Evolutionary conservation across 2,113 vertebrate species (phyloP), one percentile per base, ranked within the genome.

Genomic region (Microcebus jonahi): DNA sequence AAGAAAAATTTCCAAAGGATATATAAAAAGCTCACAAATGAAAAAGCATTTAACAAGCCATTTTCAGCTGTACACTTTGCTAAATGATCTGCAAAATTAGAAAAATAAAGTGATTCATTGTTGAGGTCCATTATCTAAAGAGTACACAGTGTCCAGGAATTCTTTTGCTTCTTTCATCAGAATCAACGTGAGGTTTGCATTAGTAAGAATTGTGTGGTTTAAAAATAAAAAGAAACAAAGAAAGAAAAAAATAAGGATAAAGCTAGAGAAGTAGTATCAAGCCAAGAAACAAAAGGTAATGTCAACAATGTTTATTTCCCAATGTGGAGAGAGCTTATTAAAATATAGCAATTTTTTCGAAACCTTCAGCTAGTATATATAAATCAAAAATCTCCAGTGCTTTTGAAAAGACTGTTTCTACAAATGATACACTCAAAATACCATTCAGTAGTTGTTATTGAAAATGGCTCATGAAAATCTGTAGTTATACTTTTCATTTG

Each of bases 31-130:
- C 31, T 77, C 6, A 70, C 31, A 82, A 61, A 82, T 84, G 80
- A 89, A 88, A 92, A 89, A 82, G 17, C 57, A 96, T 57, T 93
- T 55, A 31, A 85, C 55, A 88, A 92, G 63, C 36, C 73, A 84
- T 90, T 96, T 94, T 68, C 77, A 67, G 42, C 53, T 76, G 45
- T 29, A 68, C 34, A 25, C 68, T 96, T 91, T 90, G 92, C 68
- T 88, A 91, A 93, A 81, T 68, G 34, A 75, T 77, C 96, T 94
- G 55, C 68, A 96, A 95, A 97, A 85, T 79, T 77, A 95, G 80
- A 77, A 94, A 91, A 89, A 75, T 42, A 93, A 84, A 75, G 34
- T 25, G 88, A 94, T 75, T 94, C 81, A 80, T 55, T 91, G 90
- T 88, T 57, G 39, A 94, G 59, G 65, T 89, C 3, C 61, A 79